phyloP scores from a whole-genome alignment of 2,113 vertebrate species.

The Salminus brasiliensis region DNA sequence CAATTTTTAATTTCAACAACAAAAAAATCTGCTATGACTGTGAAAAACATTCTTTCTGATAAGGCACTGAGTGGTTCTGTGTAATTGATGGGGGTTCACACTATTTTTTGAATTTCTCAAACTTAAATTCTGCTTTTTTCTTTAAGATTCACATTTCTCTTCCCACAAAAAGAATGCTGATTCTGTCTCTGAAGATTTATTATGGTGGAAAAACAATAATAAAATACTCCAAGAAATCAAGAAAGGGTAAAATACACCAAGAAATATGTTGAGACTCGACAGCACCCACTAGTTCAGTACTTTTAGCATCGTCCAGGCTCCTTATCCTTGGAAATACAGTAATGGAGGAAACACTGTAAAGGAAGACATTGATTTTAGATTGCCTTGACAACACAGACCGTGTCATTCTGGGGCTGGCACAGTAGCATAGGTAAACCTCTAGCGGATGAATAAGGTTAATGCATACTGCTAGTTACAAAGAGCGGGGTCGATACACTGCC shows the following conservation, averaged over 20 bases:
- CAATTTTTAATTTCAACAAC: too few relatives aligned
- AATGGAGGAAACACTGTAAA: constrained; percentile 39
- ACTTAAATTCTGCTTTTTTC: neutral
- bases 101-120: neutral
- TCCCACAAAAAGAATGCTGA: neutral
- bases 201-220: neutral
- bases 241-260: neutral
- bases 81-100: neutral
- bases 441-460: neutral
- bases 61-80: too few relatives aligned
- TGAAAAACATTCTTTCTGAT: too few relatives aligned
- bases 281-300: neutral
- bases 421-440: neutral
- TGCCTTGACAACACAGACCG: constrained; percentile 41
- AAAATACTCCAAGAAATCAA: too few relatives aligned
- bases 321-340: constrained; percentile 42
- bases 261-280: neutral
- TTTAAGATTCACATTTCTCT: neutral
- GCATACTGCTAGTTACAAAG: neutral
- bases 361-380: constrained; percentile 52
- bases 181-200: neutral
- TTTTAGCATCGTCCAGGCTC: neutral
- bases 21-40: too few relatives aligned
- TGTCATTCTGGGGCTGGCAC: constrained; percentile 1
- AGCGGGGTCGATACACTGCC: neutral